Conservation (phyloP, 2,797 vertebrate species). For the Coilia nasus region DNA sequence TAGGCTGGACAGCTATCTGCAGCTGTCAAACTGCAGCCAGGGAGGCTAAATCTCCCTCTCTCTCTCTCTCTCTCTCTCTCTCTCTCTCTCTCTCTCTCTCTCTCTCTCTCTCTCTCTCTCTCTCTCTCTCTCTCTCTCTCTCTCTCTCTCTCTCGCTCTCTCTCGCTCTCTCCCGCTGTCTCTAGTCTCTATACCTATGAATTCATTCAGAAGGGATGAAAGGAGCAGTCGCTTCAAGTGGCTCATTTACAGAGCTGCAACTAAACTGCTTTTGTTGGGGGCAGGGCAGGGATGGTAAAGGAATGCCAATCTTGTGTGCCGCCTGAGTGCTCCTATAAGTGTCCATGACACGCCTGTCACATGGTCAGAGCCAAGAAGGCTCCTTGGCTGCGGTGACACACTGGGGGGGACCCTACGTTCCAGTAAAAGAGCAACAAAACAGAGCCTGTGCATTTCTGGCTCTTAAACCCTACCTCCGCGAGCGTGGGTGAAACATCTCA, state of each 20-base stretch:
- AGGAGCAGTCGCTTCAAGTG: background rate
- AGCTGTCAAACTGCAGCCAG: constrained; percentile 46
- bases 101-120: background rate
- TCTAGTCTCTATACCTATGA: constrained; percentile 22
- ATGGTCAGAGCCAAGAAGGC: background rate
- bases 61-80: background rate
- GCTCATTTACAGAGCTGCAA: constrained; percentile 11
- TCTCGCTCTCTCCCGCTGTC: background rate
- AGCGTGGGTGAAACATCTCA: background rate
- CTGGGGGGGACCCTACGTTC: background rate
- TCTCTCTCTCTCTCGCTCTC: background rate
- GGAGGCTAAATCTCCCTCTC: constrained; percentile 9
- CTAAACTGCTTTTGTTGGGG: constrained; percentile 8
- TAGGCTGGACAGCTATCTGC: constrained; percentile 53
- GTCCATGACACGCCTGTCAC: background rate
- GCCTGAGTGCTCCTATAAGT: background rate
- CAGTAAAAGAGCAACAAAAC: background rate
- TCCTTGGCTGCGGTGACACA: background rate
- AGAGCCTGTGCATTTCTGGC: background rate
- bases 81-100: background rate
- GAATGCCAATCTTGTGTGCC: background rate
- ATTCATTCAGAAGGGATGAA: constrained; percentile 5
- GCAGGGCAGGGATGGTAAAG: background rate
- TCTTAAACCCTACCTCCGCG: background rate
- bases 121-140: background rate